Evolutionary conservation across 2,113 vertebrate genomes (phyloP).

Genomic region (Struthio camelus): DNA sequence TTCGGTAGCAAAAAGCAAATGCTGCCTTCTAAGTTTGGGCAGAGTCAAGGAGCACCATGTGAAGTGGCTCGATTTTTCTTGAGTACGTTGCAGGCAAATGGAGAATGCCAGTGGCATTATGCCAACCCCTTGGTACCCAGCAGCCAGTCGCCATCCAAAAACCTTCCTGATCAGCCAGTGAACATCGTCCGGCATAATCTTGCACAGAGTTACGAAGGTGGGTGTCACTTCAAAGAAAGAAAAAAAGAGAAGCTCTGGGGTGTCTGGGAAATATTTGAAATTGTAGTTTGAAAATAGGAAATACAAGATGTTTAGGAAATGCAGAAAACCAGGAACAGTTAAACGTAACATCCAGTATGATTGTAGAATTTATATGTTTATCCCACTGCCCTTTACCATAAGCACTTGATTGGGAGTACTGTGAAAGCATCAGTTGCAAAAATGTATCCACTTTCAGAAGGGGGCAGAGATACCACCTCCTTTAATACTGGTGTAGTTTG

Average conservation of each 20-base stretch:
- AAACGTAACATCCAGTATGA: background rate
- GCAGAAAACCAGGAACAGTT: background rate
- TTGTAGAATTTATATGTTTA: background rate
- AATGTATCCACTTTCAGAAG: background rate
- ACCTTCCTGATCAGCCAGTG: conserved; percentile 66
- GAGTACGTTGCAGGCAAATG: conserved; percentile 77
- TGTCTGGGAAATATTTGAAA: background rate
- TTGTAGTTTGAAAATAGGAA: background rate
- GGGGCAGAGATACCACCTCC: background rate
- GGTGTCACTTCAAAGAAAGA: conserved; percentile 8
- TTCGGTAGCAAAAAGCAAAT: conserved; percentile 79
- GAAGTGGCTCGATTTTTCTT: conserved; percentile 82
- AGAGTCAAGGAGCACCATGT: conserved; percentile 76
- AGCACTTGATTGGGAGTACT: background rate
- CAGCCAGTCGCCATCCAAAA: conserved; percentile 70
- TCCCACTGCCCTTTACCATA: background rate
- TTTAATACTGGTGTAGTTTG: background rate
- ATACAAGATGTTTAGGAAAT: background rate
- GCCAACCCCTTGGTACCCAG: conserved; percentile 74
- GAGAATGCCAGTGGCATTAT: conserved; percentile 85
- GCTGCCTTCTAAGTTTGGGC: conserved; percentile 75
- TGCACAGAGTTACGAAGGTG: conserved; percentile 82
- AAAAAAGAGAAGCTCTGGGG: background rate
- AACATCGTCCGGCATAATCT: conserved; percentile 74
- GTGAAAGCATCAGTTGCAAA: background rate